These are phyloP conservation scores for Psittacula derbiana DNA, from an alignment of 2,797 vertebrate species.

Conservation along the genomic window DNA sequence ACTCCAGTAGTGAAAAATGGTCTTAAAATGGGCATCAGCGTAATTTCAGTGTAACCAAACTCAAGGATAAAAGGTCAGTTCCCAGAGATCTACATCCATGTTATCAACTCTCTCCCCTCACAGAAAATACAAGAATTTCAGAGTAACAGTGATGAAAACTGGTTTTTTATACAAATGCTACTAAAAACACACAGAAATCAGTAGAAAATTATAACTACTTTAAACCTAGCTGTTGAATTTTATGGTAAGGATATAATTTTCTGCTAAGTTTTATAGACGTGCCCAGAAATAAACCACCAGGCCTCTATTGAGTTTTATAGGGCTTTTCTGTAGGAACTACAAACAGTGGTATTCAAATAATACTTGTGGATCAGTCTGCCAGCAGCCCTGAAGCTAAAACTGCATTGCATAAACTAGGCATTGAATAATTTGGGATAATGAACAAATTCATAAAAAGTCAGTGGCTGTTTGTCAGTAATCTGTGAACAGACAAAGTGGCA, in stretches of 20 bases:
- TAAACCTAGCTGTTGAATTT: slow-evolving; percentile 54
- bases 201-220: slow-evolving; percentile 58
- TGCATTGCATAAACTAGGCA: slow-evolving; percentile 30
- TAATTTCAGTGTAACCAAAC: neutral
- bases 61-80: neutral
- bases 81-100: neutral
- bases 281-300: slow-evolving; percentile 61
- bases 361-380: slow-evolving; percentile 31
- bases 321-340: slow-evolving; percentile 54
- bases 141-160: neutral
- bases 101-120: neutral
- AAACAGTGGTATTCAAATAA: slow-evolving; percentile 52
- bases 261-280: slow-evolving; percentile 49
- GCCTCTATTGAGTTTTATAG: slow-evolving; percentile 46
- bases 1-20: neutral
- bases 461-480: slow-evolving; percentile 50
- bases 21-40: neutral
- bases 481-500: slow-evolving; percentile 3
- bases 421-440: slow-evolving; percentile 50
- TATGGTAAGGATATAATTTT: slow-evolving; percentile 61
- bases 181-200: slow-evolving; percentile 31
- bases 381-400: slow-evolving; percentile 43
- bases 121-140: neutral
- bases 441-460: slow-evolving; percentile 53
- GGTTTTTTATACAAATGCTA: neutral